Percentiles rank a stretch among this genome's conserved stretches.
phyloP scores from a whole-genome alignment of 2,797 vertebrate species.

The Rhodeus uyekii region DNA sequence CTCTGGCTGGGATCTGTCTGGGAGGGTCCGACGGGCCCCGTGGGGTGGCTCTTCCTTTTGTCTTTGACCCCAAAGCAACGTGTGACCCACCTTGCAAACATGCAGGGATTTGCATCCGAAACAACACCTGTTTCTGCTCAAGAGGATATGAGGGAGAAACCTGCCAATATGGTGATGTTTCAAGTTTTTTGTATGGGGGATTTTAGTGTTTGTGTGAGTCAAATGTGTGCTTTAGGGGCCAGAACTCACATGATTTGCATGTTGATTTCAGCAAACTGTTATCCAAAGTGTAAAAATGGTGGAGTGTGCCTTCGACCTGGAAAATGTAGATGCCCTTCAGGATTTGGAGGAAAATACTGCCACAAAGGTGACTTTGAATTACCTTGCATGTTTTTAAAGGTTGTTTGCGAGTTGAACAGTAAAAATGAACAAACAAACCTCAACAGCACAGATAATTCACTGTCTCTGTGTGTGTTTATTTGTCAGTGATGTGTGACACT shows the following conservation, averaged over 20 bases:
- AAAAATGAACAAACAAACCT: neutral
- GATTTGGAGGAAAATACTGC: slow-evolving; percentile 84
- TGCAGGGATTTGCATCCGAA: slow-evolving; percentile 83
- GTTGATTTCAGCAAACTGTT: slow-evolving; percentile 78
- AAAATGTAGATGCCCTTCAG: slow-evolving; percentile 84
- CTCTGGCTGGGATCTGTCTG: slow-evolving; percentile 54
- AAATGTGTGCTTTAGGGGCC: neutral
- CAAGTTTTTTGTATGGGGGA: slow-evolving; percentile 9
- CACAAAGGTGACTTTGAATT: slow-evolving; percentile 75
- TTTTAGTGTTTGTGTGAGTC: neutral
- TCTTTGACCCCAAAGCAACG: slow-evolving; percentile 73
- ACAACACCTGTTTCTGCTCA: slow-evolving; percentile 84
- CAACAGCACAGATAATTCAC: neutral
- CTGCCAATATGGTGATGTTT: slow-evolving; percentile 81
- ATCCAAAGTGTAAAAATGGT: slow-evolving; percentile 88
- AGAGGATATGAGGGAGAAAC: slow-evolving; percentile 84
- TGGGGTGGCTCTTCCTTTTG: slow-evolving; percentile 75
- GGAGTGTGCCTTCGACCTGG: slow-evolving; percentile 84
- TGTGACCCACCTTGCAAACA: slow-evolving; percentile 83
- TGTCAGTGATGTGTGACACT: slow-evolving; percentile 79
- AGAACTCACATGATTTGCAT: slow-evolving; percentile 4
- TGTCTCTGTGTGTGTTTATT: slow-evolving; percentile 32
- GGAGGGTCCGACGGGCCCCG: slow-evolving; percentile 73
- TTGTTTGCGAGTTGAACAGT: neutral
- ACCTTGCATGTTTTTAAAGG: slow-evolving; percentile 19